A percentile compares a stretch with the other conserved stretches of the same genome.
Evolutionary conservation across 2,113 vertebrate genomes (phyloP).

Genomic region (Lontra canadensis): DNA sequence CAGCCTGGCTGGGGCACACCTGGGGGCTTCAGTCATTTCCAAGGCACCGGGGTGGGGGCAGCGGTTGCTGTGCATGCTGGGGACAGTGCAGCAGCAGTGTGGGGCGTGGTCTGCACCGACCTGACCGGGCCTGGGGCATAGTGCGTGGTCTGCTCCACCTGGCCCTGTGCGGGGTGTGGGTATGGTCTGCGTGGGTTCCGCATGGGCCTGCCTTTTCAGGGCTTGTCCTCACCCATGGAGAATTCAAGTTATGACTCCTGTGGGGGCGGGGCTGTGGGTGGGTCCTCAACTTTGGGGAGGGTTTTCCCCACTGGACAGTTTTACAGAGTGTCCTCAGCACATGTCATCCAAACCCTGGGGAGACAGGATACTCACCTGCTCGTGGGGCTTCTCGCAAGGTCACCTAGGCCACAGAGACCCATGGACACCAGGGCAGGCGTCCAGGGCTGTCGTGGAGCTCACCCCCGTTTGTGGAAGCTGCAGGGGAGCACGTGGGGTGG

Average conservation of each 20-base stretch:
- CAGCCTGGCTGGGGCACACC: neutral
- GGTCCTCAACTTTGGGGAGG: neutral
- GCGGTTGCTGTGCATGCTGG: neutral
- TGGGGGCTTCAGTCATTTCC: neutral
- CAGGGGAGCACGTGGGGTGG: neutral
- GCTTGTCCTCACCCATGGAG: neutral
- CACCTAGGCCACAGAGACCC: neutral
- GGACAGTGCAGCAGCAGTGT: neutral
- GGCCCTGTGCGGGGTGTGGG: no score
- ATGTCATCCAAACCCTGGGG: accelerated
- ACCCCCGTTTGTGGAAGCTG: neutral
- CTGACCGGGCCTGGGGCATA: no score
- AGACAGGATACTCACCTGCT: neutral
- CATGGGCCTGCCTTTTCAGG: neutral
- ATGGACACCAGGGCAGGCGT: accelerated
- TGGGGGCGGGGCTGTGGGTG: neutral
- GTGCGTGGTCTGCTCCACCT: neutral
- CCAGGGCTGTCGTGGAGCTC: neutral
- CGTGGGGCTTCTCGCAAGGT: accelerated
- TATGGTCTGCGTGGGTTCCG: no score
- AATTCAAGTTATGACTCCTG: neutral
- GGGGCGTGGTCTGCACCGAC: neutral
- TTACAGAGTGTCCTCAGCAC: no score
- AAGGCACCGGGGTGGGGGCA: accelerated
- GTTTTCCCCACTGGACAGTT: accelerated